Percentiles rank a stretch among this genome's conserved stretches.
Evolutionary conservation across 2,113 vertebrate genomes (phyloP).

Genomic region (Ctenodactylus gundi): DNA sequence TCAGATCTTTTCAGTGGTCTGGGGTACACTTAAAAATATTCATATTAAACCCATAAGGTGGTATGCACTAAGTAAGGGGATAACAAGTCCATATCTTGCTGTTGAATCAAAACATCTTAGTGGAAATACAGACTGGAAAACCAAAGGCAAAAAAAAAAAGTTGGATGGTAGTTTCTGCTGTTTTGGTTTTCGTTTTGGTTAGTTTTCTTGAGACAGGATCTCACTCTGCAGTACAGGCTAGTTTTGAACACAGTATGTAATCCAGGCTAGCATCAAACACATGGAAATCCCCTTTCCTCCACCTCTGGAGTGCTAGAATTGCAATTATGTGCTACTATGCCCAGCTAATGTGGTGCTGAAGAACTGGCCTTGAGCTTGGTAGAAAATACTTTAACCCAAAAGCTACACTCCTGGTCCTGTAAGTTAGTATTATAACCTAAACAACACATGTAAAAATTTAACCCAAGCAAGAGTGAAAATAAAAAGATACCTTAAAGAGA

Average conservation of each 20-base stretch:
- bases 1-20: background rate
- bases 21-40: background rate
- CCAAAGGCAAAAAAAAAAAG: background rate
- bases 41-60: background rate
- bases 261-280: too few species aligned
- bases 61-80: background rate
- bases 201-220: too few species aligned
- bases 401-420: too few species aligned
- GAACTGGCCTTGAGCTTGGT: too few species aligned
- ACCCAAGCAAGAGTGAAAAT: background rate
- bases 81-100: background rate
- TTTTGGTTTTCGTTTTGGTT: too few species aligned
- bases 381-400: too few species aligned
- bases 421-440: background rate
- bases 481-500: background rate
- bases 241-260: too few species aligned
- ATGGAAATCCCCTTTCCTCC: too few species aligned
- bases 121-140: background rate
- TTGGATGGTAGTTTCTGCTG: background rate
- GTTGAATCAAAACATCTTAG: background rate
- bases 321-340: too few species aligned
- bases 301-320: too few species aligned
- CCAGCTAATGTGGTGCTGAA: too few species aligned
- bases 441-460: background rate
- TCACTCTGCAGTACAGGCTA: too few species aligned